phyloP scores from a whole-genome alignment of 2,113 vertebrate genomes.

The Phylloscopus trochiloides region DNA sequence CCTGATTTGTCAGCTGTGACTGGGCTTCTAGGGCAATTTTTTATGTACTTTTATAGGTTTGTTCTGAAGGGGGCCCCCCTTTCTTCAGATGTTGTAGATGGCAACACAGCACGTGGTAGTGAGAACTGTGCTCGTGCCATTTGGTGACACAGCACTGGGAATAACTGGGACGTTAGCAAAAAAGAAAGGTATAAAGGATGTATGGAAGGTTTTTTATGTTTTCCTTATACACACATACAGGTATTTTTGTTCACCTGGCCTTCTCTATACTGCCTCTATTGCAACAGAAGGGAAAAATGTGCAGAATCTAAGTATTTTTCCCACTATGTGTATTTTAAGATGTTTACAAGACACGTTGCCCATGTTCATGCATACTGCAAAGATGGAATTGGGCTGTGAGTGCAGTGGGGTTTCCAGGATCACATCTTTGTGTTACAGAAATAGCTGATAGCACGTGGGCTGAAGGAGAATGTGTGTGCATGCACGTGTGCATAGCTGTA shows the following conservation, averaged over 20 bases:
- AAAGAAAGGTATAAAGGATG: neutral
- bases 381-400: neutral
- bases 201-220: neutral
- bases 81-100: neutral
- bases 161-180: neutral
- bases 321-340: neutral
- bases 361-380: fast-evolving
- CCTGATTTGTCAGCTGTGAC: constrained; percentile 8
- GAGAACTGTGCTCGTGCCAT: neutral
- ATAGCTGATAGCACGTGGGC: neutral
- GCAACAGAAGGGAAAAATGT: neutral
- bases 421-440: neutral
- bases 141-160: neutral
- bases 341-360: neutral
- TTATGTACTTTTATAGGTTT: neutral
- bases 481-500: neutral
- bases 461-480: neutral
- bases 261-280: neutral
- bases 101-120: neutral
- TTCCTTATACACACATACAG: neutral
- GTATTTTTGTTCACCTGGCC: neutral
- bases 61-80: neutral
- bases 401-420: fast-evolving
- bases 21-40: neutral
- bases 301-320: neutral